phyloP scores from a whole-genome alignment of 1,140 invertebrate species.

The Andrena cerasifolii region DNA sequence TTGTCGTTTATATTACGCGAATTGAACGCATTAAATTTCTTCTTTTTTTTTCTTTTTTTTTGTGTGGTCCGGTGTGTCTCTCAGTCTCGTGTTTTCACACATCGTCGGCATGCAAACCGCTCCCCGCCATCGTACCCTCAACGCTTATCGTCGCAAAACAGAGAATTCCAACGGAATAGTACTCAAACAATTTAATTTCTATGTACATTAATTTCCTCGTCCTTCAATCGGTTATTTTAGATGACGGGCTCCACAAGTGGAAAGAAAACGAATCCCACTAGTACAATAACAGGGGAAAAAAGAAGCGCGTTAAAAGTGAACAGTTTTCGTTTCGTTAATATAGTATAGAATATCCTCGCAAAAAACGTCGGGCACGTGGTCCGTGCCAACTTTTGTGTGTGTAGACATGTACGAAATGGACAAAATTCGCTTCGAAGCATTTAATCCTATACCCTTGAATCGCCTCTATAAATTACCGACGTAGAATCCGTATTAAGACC shows the following conservation, averaged over 20 bases:
- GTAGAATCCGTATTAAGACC: conserved; percentile 57
- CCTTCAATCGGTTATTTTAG: conserved; percentile 36
- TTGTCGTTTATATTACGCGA: conserved; percentile 29
- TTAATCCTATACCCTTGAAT: conserved; percentile 24
- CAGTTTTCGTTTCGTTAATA: conserved; percentile 25
- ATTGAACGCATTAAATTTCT: conserved; percentile 33
- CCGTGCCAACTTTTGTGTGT: conserved; percentile 5
- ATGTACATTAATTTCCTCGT: conserved; percentile 66
- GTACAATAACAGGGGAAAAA: conserved; percentile 9
- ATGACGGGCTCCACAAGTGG: conserved; percentile 30
- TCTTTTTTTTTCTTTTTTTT: too few species aligned
- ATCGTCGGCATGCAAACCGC: conserved; percentile 59
- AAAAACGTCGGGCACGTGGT: conserved; percentile 33
- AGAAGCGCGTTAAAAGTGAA: conserved; percentile 46
- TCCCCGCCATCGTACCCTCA: conserved; percentile 54
- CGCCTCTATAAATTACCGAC: conserved; percentile 45
- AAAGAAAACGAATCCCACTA: conserved; percentile 65
- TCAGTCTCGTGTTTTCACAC: conserved; percentile 65
- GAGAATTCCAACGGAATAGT: conserved; percentile 61
- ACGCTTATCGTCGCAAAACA: conserved; percentile 59
- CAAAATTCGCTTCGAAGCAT: conserved; percentile 41
- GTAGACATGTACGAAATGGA: conserved; percentile 29
- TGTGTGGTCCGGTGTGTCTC: conserved; percentile 61
- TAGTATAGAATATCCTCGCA: conserved; percentile 30
- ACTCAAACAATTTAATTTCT: conserved; percentile 68